Evolutionary conservation across 2,113 vertebrate genomes (phyloP), one percentile per base, ranked within the genome.

Genomic region (Platanista minor): DNA sequence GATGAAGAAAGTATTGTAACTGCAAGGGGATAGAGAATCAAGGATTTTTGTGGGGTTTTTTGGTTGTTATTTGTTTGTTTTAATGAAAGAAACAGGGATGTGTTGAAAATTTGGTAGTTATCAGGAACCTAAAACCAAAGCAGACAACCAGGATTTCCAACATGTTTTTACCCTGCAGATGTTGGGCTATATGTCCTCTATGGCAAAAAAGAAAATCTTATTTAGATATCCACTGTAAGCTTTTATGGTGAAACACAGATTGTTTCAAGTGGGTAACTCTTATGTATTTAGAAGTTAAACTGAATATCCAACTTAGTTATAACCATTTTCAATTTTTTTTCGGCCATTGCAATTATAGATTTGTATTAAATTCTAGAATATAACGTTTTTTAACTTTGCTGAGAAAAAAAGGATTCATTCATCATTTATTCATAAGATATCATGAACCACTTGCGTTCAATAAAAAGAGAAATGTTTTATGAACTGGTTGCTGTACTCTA

Each of bases 391-490:
- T 3, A 23, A 52, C 43, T 66, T 75, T 11, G 0, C 8, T 90
- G 62, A 90, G 12, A 39, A 6, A 80, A 90, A 93, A 66, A 31
- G 27, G 18, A 86, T 33, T 61, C 39, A 85, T 59, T 93, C 41
- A 77, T 39, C 17, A 83, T 39, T 61, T 29, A 78, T 64, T 92
- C 46, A 77, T 39, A 46, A 74, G 75, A 86, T 85, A 41, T 20
- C 59, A 80, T 89, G 23, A 67, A 17, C 39, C n/a, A 33, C 86
- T 88, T 31, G n/a, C 33, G 95, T 41, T 89, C 71, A 92, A 29
- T 61, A 52, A 62, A 67, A 94, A 97, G 90, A 67, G 20, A 54
- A n/a, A 69, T 59, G 4, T 61, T 97, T 96, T 87, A 64, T 39
- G 39, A 92, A 91, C 46, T 41, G 78, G 8, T 6, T 88, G 72